Evolutionary conservation across 2,797 vertebrate genomes (phyloP).

Genomic region (Gouania willdenowi): DNA sequence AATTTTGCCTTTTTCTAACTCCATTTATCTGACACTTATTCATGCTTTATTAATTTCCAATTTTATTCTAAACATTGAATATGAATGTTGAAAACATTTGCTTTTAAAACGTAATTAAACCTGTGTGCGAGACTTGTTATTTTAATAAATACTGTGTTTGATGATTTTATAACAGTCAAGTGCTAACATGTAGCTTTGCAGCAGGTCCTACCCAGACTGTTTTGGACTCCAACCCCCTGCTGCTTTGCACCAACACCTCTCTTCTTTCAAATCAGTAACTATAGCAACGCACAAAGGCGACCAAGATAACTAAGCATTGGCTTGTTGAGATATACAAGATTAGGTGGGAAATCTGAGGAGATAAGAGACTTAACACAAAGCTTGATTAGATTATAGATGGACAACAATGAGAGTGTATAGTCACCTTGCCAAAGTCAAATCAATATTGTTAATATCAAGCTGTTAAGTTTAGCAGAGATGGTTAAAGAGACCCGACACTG

Average conservation of each 20-base stretch:
- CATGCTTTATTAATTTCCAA: too few species aligned
- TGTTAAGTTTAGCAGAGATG: too few species aligned
- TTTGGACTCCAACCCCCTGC: slow-evolving; percentile 20
- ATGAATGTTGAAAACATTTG: too few species aligned
- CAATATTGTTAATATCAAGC: too few species aligned
- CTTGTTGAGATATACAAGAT: neutral
- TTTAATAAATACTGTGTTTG: too few species aligned
- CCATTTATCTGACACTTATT: too few species aligned
- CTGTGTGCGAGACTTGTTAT: too few species aligned
- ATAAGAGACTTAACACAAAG: slow-evolving; percentile 1
- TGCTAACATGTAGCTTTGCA: slow-evolving; percentile 20
- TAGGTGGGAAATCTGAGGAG: neutral
- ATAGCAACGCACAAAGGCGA: slow-evolving; percentile 49
- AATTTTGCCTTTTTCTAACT: too few species aligned
- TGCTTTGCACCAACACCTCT: slow-evolving; percentile 28
- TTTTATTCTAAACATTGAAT: too few species aligned
- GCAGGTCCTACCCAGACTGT: slow-evolving; percentile 43
- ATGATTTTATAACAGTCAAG: too few species aligned
- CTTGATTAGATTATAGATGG: neutral
- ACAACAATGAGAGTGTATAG: neutral
- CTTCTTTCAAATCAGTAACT: slow-evolving; percentile 49
- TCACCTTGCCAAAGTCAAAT: neutral
- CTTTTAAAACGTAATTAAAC: too few species aligned
- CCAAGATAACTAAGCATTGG: slow-evolving; percentile 5
- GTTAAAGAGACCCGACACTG: too few species aligned